Evolutionary conservation across 2,113 vertebrate genomes (phyloP), one percentile per base, ranked within the genome.

Genomic region (Phaethon lepturus): DNA sequence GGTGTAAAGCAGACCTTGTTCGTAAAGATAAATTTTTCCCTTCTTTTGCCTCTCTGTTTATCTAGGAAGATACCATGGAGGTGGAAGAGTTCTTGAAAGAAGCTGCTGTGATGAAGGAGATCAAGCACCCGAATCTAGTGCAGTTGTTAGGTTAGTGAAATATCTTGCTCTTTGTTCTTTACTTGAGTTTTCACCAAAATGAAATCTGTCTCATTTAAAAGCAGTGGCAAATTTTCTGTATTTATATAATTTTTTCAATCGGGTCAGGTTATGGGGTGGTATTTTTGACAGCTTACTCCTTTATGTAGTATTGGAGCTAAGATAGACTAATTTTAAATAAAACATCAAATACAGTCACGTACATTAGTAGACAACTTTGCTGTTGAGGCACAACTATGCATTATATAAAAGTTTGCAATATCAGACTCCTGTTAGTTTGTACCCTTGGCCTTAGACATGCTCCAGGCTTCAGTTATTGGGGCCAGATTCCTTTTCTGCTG

Each of bases 21-120:
- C 77, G 33, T 74, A 63, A 96, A 91, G 29, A 68, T 72, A 40
- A 84, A 42, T n/a, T 18, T 38, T 84, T 40, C 59, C 15, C 76
- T 79, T 85, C 53, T 91, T 59, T 93, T 68, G 56, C 73, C 62
- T 81, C 35, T 25, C 86, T 79, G 20, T 85, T 44, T 83, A 2
- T 97, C 58, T 95, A 99, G 99, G 99, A 99, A 96, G 99, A 99
- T 94, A 99, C 99, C 63, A 99, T 99, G 99, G 99, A 99, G 91
- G 99, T 99, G 47, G 99, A 99, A 63, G 99, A 99, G 95, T 99
- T 99, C 96, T 96, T 99, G 67, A 99, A 99, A 98, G 99, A 99
- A 98, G 99, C 99, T 59, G 99, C 99, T 44, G 99, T 99, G 67
- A 99, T 99, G 99, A 99, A 99, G 94, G 99, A 99, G 97, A 99